Percentiles rank a stretch among this genome's conserved stretches.
phyloP scores from a whole-genome alignment of 1,140 invertebrate genomes.

The Polypedilum pembai region DNA sequence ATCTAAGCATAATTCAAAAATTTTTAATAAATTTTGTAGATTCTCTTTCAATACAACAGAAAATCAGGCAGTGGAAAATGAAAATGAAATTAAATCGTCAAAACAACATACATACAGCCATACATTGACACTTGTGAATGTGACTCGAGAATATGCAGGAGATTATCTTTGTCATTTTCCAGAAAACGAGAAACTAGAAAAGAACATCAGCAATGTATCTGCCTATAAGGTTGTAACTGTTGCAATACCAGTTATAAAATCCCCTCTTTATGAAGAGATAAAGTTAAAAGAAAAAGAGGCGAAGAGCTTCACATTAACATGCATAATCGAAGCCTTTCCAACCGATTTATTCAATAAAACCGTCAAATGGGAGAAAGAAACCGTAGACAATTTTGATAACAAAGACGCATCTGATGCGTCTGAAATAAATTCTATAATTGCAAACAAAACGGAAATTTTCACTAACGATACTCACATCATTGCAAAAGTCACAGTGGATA shows the following conservation, averaged over 20 bases:
- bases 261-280: constrained; percentile 39
- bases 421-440: constrained; percentile 32
- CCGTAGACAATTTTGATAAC: constrained; percentile 42
- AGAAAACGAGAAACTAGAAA: constrained; percentile 34
- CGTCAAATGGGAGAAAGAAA: constrained; percentile 52
- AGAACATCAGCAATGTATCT: constrained; percentile 35
- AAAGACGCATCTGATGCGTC: constrained; percentile 40
- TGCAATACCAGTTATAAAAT: constrained; percentile 45
- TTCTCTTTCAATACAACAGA: constrained; percentile 43
- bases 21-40: constrained; percentile 37
- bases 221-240: constrained; percentile 42
- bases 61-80: constrained; percentile 45
- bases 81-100: constrained; percentile 42
- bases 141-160: constrained; percentile 45
- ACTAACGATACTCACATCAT: constrained; percentile 53
- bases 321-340: constrained; percentile 53
- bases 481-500: constrained; percentile 48
- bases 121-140: constrained; percentile 36
- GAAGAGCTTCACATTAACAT: constrained; percentile 46
- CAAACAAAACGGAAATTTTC: constrained; percentile 37
- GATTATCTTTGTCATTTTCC: constrained; percentile 45
- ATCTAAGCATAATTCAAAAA: too few species aligned
- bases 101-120: constrained; percentile 39
- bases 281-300: constrained; percentile 46
- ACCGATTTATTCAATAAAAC: constrained; percentile 44